phyloP scores from a whole-genome alignment of 2,888 invertebrate species.

The Malacosoma neustria region DNA sequence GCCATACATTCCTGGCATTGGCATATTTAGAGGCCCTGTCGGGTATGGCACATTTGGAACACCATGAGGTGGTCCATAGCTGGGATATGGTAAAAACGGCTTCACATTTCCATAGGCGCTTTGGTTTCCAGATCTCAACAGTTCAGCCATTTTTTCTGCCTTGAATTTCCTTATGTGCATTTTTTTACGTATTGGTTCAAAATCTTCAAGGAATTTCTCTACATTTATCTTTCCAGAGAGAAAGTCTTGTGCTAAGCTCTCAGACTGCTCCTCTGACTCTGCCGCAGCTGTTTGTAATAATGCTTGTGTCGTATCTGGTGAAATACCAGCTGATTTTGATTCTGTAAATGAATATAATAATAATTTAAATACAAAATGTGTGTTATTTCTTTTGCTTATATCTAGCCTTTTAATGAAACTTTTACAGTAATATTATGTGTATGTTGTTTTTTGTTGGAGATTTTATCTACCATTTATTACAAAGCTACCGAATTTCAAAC shows the following conservation, averaged over 20 bases:
- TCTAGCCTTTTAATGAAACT: no score
- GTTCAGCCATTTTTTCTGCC: slow-evolving; percentile 92
- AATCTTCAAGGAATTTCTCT: slow-evolving; percentile 91
- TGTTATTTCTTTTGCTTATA: no score
- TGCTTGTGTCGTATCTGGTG: slow-evolving; percentile 90
- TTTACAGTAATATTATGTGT: no score
- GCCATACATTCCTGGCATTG: slow-evolving; percentile 79
- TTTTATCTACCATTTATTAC: no score
- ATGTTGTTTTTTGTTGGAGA: no score
- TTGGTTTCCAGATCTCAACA: slow-evolving; percentile 65
- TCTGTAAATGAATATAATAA: slow-evolving; percentile 76
- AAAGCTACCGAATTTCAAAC: no score
- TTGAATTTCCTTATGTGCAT: slow-evolving; percentile 86
- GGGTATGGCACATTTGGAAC: slow-evolving; percentile 81
- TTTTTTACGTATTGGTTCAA: slow-evolving; percentile 79
- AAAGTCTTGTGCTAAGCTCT: slow-evolving; percentile 87
- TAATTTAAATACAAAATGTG: no score
- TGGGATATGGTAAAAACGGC: slow-evolving; percentile 61
- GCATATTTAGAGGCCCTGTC: slow-evolving; percentile 83
- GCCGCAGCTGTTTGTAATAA: slow-evolving; percentile 93
- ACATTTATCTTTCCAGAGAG: slow-evolving; percentile 80
- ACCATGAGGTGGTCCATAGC: slow-evolving; percentile 57
- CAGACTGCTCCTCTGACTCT: slow-evolving; percentile 95
- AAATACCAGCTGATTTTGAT: slow-evolving; percentile 83
- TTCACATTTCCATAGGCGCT: slow-evolving; percentile 44